Conservation (phyloP, 2,797 vertebrate species). For the Lophotriccus pileatus region DNA sequence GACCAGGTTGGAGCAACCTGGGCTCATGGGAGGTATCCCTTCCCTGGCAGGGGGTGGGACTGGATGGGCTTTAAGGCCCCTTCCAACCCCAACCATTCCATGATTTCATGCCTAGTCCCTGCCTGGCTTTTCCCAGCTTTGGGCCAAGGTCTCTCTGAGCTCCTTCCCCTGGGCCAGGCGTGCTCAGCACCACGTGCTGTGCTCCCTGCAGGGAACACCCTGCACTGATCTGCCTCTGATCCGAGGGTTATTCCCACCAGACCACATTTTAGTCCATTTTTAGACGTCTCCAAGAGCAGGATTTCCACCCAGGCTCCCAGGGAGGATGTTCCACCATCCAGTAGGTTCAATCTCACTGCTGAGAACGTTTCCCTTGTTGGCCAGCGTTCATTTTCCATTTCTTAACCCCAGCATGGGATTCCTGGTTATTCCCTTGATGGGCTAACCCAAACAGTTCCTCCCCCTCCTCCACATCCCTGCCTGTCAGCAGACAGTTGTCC, state of each 20-base stretch:
- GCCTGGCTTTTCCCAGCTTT: not conserved
- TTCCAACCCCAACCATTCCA: not conserved
- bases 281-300: not conserved
- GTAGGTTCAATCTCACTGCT: not conserved
- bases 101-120: not conserved
- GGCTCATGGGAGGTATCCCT: not conserved
- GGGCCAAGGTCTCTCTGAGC: not conserved
- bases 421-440: slow-evolving; percentile 40
- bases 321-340: not conserved
- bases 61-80: not conserved
- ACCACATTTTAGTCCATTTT: not conserved
- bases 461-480: not conserved
- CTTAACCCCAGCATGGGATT: not conserved
- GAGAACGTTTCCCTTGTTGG: slow-evolving; percentile 33
- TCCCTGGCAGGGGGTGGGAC: not conserved
- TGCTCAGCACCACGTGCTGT: not conserved
- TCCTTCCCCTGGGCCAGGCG: not conserved
- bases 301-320: not conserved
- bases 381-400: slow-evolving; percentile 43
- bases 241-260: not conserved
- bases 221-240: not conserved
- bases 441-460: slow-evolving; percentile 8
- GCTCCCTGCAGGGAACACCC: not conserved
- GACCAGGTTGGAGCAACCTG: rapidly evolving
- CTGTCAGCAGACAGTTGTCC: slow-evolving; percentile 15